A percentile compares a stretch with the other conserved stretches of the same genome.
Evolutionary conservation across 1,140 invertebrate genomes (phyloP).

Genomic region (Brachionus paranguensis): DNA sequence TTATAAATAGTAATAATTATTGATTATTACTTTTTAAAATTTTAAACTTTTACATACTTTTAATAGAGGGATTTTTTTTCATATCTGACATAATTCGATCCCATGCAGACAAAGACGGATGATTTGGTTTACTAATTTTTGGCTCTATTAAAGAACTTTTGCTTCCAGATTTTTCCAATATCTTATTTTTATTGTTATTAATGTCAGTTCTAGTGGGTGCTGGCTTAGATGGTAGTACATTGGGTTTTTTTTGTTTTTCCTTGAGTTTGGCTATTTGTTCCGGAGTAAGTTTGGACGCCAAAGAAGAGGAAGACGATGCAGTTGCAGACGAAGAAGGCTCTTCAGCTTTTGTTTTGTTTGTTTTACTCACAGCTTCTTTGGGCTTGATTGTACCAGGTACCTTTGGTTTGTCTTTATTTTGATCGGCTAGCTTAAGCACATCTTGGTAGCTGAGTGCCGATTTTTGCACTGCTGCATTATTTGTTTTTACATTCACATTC

Average conservation of each 20-base stretch:
- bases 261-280: slow-evolving; percentile 38
- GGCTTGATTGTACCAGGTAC: neutral
- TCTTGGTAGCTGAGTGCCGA: slow-evolving; percentile 10
- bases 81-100: slow-evolving; percentile 37
- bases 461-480: neutral
- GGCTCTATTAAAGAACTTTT: neutral
- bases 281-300: neutral
- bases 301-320: neutral
- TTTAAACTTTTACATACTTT: neutral
- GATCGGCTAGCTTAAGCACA: slow-evolving; percentile 21
- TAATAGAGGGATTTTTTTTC: slow-evolving; percentile 11
- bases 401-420: slow-evolving; percentile 28
- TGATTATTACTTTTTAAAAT: too few species aligned
- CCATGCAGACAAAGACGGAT: neutral
- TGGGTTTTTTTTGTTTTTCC: slow-evolving; percentile 12
- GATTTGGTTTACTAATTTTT: neutral
- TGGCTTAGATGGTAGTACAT: neutral
- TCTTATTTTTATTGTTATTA: slow-evolving; percentile 21
- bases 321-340: neutral
- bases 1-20: too few species aligned
- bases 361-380: neutral
- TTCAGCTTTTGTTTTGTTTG: neutral
- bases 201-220: neutral
- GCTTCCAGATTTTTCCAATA: neutral
- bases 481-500: neutral